A percentile compares a stretch with the other conserved stretches of the same genome.
Conservation (phyloP, 2,797 vertebrate genomes). For the Phoeniculus purpureus region DNA sequence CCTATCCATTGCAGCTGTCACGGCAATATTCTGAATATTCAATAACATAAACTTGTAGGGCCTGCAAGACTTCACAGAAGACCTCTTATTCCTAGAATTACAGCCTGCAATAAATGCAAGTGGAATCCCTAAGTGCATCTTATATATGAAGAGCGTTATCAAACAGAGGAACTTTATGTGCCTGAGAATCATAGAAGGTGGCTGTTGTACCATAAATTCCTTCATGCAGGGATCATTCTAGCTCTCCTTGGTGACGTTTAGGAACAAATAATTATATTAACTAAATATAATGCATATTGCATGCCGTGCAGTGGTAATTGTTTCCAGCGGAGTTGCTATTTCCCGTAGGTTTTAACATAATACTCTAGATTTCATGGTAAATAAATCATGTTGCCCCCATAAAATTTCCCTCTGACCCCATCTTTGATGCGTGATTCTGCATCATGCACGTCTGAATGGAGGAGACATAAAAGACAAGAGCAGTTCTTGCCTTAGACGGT, state of each 20-base stretch:
- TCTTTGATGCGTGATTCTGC: constrained; percentile 6
- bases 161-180: constrained; percentile 32
- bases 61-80: constrained; percentile 9
- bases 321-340: constrained; percentile 39
- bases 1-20: background rate
- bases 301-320: constrained; percentile 6
- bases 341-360: constrained; percentile 42
- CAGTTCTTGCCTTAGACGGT: background rate
- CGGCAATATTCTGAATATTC: constrained; percentile 3
- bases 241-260: constrained; percentile 32
- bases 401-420: constrained; percentile 31
- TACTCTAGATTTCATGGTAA: constrained; percentile 46
- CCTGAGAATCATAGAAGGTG: constrained; percentile 15
- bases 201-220: constrained; percentile 49
- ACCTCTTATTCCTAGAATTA: constrained; percentile 39
- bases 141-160: constrained; percentile 14
- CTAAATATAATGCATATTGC: constrained; percentile 27
- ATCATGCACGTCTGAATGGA: background rate
- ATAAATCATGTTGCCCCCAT: constrained; percentile 16
- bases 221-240: constrained; percentile 21
- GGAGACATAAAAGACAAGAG: background rate
- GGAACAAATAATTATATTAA: constrained; percentile 56
- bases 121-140: constrained; percentile 27
- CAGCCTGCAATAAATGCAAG: constrained; percentile 31
- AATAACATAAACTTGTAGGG: background rate